phyloP scores from a whole-genome alignment of 2,113 vertebrate genomes.

The Microtus richardsoni region DNA sequence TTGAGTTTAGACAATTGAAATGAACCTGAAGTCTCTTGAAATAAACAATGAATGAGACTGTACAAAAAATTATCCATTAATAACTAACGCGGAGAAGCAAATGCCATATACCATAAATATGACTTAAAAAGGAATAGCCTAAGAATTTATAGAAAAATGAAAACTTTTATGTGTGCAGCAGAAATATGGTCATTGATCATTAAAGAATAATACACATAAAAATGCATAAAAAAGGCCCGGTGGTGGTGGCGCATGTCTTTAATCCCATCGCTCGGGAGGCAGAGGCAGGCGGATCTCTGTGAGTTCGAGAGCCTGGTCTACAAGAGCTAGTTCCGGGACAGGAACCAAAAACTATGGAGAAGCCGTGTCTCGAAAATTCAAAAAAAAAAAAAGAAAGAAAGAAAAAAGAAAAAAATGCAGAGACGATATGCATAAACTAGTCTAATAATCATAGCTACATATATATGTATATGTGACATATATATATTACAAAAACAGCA shows the following conservation, averaged over 20 bases:
- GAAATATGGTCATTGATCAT: background rate
- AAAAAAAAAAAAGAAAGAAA: too few relatives aligned
- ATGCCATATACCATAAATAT: background rate
- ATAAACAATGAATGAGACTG: background rate
- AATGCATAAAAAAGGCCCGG: too few relatives aligned
- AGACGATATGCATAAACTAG: background rate
- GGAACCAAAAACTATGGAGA: too few relatives aligned
- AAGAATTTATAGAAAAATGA: background rate
- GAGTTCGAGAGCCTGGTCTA: too few relatives aligned
- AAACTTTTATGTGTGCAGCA: background rate
- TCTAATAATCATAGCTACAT: background rate
- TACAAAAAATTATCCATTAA: background rate
- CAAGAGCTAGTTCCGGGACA: too few relatives aligned
- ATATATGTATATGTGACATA: background rate
- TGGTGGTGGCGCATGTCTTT: too few relatives aligned
- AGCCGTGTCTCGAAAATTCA: too few relatives aligned
- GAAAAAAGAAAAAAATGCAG: background rate
- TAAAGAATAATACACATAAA: background rate
- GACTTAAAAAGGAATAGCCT: background rate
- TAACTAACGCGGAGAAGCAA: slow-evolving; percentile 17
- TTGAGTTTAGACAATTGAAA: background rate
- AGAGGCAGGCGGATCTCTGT: too few relatives aligned
- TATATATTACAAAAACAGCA: background rate
- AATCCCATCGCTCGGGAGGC: too few relatives aligned
- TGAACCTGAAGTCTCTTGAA: slow-evolving; percentile 4